phyloP scores from a whole-genome alignment of 1,140 invertebrate genomes.

The Eriocheir sinensis region DNA sequence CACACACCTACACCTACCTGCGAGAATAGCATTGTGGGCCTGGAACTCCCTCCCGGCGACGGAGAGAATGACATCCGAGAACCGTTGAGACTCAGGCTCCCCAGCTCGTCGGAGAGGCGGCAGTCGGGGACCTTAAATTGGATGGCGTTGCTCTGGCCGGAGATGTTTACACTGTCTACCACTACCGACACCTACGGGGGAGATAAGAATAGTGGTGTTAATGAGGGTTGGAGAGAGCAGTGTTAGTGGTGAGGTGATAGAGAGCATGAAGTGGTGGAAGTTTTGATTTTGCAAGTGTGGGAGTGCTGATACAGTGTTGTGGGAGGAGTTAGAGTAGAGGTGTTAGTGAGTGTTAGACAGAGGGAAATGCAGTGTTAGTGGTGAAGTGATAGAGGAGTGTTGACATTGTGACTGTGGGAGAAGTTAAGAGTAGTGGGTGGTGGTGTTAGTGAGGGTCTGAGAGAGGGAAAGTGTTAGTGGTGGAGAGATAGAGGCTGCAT shows the following conservation, averaged over 20 bases:
- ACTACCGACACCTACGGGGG: conserved; percentile 91
- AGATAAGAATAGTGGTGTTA: background rate
- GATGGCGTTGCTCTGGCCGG: conserved; percentile 95
- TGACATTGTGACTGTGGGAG: too few species aligned
- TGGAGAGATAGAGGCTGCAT: too few species aligned
- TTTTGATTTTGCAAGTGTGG: too few species aligned
- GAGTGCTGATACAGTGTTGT: too few species aligned
- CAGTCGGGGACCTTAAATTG: conserved; percentile 99
- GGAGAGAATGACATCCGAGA: conserved; percentile 97
- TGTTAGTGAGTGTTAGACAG: background rate
- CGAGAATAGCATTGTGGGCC: conserved; percentile 97
- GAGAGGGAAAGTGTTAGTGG: too few species aligned
- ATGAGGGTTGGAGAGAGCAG: background rate
- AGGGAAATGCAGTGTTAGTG: background rate
- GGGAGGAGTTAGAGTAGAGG: too few species aligned
- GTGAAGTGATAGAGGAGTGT: background rate
- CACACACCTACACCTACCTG: conserved; percentile 83
- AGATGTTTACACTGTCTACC: conserved; percentile 98
- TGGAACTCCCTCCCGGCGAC: conserved; percentile 96
- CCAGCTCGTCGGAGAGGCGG: conserved; percentile 95
- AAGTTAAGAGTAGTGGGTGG: too few species aligned
- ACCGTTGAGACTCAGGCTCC: conserved; percentile 95
- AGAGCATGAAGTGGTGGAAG: background rate
- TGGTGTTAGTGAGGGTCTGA: too few species aligned
- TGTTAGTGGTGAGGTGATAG: background rate